phyloP scores from a whole-genome alignment of 2,888 invertebrate species.

The Keiferia lycopersicella region DNA sequence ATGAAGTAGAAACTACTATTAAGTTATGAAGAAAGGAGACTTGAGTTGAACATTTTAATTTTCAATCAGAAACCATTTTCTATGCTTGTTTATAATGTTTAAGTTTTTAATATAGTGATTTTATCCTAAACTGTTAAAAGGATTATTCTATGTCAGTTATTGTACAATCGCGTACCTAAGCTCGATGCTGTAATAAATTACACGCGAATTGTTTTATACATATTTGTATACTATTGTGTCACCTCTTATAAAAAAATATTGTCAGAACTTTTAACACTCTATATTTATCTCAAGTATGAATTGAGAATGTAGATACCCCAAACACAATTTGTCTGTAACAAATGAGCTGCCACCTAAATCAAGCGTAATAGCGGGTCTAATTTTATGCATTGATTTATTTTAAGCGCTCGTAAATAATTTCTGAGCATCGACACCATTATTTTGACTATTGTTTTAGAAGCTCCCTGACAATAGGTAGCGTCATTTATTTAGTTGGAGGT shows the following conservation, averaged over 20 bases:
- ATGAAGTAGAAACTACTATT: not conserved
- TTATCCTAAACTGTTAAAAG: too few species aligned
- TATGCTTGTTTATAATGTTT: too few species aligned
- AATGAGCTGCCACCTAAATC: slow-evolving; percentile 75
- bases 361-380: slow-evolving; percentile 70
- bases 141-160: too few species aligned
- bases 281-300: slow-evolving; percentile 2
- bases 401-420: slow-evolving; percentile 74
- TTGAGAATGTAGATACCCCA: slow-evolving; percentile 19
- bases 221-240: too few species aligned
- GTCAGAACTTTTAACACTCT: not conserved
- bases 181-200: too few species aligned
- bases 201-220: too few species aligned
- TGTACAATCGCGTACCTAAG: too few species aligned
- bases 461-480: slow-evolving; percentile 16
- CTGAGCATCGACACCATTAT: slow-evolving; percentile 71
- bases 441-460: slow-evolving; percentile 74
- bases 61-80: not conserved
- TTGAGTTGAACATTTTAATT: not conserved
- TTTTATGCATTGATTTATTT: slow-evolving; percentile 77
- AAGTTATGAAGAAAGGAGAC: not conserved
- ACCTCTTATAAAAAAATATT: not conserved
- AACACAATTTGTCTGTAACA: slow-evolving; percentile 62
- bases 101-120: too few species aligned
- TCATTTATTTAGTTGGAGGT: too few species aligned